These are phyloP conservation scores for Prionailurus bengalensis DNA, from an alignment of 2,113 vertebrate genomes.

Conservation along the genomic window DNA sequence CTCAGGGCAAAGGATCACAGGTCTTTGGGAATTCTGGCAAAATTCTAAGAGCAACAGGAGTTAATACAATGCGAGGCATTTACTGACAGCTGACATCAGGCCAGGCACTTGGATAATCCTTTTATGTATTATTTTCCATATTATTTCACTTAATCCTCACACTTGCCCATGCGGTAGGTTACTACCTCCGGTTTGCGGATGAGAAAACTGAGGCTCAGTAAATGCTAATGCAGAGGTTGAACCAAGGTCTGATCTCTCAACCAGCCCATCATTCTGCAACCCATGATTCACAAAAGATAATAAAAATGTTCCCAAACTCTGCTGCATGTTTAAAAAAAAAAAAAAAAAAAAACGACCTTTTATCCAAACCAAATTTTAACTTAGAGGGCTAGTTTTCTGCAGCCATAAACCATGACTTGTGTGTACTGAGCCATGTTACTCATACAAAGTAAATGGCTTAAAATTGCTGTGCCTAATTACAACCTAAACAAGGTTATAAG, in stretches of 20 bases:
- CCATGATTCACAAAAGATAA: constrained; percentile 63
- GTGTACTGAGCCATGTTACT: not conserved
- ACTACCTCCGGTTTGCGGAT: not conserved
- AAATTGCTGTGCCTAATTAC: constrained; percentile 43
- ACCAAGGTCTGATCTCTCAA: not conserved
- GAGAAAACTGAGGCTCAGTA: not conserved
- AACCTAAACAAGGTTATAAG: constrained; percentile 56
- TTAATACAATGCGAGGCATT: not conserved
- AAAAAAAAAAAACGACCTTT: not conserved
- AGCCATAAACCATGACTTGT: not conserved
- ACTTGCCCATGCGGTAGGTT: not conserved
- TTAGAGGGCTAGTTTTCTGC: constrained; percentile 7
- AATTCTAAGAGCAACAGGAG: not conserved
- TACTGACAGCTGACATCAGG: not conserved
- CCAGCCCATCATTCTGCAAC: not conserved
- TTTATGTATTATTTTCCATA: not conserved
- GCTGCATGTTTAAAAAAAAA: constrained; percentile 50
- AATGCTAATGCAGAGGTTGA: not conserved
- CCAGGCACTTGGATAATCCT: not conserved
- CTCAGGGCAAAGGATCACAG: not conserved
- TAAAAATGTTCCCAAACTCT: constrained; percentile 57
- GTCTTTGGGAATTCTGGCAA: not conserved
- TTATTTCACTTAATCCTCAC: not conserved
- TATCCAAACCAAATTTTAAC: constrained; percentile 50
- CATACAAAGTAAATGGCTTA: constrained; percentile 14